phyloP scores from a whole-genome alignment of 1,140 invertebrate genomes.

The Chrysomallon squamiferum region DNA sequence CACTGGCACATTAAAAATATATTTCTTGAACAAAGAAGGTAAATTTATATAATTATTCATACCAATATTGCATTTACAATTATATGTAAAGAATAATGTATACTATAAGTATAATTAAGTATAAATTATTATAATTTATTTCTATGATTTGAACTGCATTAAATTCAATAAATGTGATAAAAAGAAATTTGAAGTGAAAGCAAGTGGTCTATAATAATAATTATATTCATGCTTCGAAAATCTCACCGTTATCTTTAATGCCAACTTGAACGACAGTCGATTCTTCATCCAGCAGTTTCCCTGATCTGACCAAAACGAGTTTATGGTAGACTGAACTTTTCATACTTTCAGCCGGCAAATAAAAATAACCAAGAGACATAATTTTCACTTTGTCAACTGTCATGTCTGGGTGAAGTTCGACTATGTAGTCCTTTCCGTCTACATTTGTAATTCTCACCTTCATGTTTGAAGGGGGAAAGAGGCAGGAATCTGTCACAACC shows the following conservation, averaged over 20 bases:
- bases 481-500: slow-evolving; percentile 52
- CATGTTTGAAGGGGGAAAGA: slow-evolving; percentile 52
- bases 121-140: too few relatives aligned
- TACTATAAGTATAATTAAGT: too few relatives aligned
- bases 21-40: too few relatives aligned
- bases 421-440: slow-evolving; percentile 49
- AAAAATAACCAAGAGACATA: slow-evolving; percentile 55
- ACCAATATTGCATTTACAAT: too few relatives aligned
- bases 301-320: slow-evolving; percentile 55
- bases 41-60: too few relatives aligned
- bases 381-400: slow-evolving; percentile 62
- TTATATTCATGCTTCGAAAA: too few relatives aligned
- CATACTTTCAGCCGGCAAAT: slow-evolving; percentile 48
- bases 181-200: too few relatives aligned
- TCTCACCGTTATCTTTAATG: slow-evolving; percentile 58
- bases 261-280: slow-evolving; percentile 51
- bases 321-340: slow-evolving; percentile 61
- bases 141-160: too few relatives aligned
- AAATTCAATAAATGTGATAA: too few relatives aligned
- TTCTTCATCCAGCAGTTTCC: slow-evolving; percentile 52
- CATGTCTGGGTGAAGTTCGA: slow-evolving; percentile 53
- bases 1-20: too few relatives aligned
- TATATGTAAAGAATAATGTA: too few relatives aligned
- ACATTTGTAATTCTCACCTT: slow-evolving; percentile 57
- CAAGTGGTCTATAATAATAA: too few relatives aligned